phyloP scores from a whole-genome alignment of 2,888 invertebrate genomes.

The Thymelicus acteon region DNA sequence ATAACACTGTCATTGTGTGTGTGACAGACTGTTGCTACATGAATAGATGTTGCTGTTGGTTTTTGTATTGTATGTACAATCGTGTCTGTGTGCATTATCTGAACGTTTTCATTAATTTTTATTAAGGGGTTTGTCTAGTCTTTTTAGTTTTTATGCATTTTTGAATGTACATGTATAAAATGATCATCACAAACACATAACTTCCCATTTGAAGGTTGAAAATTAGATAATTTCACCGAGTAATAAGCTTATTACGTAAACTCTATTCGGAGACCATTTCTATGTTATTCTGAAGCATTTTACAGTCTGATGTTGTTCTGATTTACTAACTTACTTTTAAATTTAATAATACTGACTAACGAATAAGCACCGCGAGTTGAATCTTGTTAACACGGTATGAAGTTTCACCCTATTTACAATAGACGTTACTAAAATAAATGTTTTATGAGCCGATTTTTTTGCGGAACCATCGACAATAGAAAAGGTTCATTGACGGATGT shows the following conservation, averaged over 20 bases:
- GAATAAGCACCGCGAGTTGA: background rate
- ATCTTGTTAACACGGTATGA: background rate
- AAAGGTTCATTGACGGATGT: conserved; percentile 30
- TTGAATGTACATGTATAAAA: too few relatives aligned
- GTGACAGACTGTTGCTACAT: too few relatives aligned
- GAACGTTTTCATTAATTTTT: background rate
- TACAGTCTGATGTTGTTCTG: background rate
- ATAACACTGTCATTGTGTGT: conserved; percentile 5
- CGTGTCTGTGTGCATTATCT: background rate
- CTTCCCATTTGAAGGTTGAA: too few relatives aligned
- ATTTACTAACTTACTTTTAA: background rate
- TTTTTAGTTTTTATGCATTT: background rate
- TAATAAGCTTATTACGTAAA: too few relatives aligned
- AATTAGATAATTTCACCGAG: too few relatives aligned
- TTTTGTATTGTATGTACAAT: background rate
- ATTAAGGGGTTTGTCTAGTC: background rate
- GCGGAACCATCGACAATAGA: conserved; percentile 21
- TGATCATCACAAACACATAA: too few relatives aligned
- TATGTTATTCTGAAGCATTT: too few relatives aligned
- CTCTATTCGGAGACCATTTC: too few relatives aligned
- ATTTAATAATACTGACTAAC: background rate
- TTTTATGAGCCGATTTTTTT: conserved; percentile 29
- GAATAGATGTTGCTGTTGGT: background rate
- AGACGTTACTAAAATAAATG: conserved; percentile 26
- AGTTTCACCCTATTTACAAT: conserved; percentile 17